A percentile compares a stretch with the other conserved stretches of the same genome.
phyloP scores from a whole-genome alignment of 2,888 invertebrate species.

The Eupithecia pulchellata region DNA sequence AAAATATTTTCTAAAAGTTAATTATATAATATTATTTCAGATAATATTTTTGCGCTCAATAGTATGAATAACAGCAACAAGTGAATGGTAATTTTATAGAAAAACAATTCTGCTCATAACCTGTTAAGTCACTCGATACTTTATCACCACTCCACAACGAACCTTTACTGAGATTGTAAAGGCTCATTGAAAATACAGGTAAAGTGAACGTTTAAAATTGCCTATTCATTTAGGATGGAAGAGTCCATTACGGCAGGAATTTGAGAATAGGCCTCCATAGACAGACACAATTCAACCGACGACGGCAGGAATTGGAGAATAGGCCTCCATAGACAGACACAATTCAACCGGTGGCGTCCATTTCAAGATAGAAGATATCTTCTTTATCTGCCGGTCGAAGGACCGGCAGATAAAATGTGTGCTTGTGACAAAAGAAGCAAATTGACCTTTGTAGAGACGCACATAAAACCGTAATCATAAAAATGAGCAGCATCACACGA shows the following conservation, averaged over 20 bases:
- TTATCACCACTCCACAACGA: not conserved
- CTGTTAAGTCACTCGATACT: not conserved
- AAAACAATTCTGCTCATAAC: too few relatives aligned
- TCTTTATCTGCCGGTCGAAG: too few relatives aligned
- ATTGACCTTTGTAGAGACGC: too few relatives aligned
- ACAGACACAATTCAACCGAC: too few relatives aligned
- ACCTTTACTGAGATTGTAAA: not conserved
- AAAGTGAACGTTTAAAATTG: not conserved
- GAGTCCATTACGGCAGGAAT: not conserved
- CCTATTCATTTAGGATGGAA: not conserved
- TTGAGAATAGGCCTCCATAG: not conserved
- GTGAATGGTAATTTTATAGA: too few relatives aligned
- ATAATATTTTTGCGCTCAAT: too few relatives aligned
- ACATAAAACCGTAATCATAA: too few relatives aligned
- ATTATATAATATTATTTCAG: too few relatives aligned
- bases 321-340: too few relatives aligned
- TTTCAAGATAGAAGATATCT: not conserved
- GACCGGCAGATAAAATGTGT: not conserved
- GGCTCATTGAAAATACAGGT: not conserved
- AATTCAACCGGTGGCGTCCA: not conserved
- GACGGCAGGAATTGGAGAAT: not conserved
- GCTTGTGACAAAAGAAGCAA: not conserved
- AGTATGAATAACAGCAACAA: too few relatives aligned
- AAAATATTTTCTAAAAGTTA: too few relatives aligned
- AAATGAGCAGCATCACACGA: too few relatives aligned